Evolutionary conservation across 2,888 invertebrate species (phyloP).

Genomic region (Sicus ferrugineus): DNA sequence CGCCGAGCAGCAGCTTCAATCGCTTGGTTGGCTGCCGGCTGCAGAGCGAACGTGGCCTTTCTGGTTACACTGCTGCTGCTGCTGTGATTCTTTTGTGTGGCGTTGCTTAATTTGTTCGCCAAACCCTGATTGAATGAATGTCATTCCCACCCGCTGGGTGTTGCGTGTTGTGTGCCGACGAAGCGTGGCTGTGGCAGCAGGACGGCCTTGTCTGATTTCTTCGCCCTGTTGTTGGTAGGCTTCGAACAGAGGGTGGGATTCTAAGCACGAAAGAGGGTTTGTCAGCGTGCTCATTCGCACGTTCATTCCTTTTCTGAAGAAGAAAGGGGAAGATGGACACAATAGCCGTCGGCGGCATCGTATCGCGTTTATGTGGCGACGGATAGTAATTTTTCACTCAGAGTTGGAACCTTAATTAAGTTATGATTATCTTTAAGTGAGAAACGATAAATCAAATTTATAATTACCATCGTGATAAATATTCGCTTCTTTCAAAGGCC

Average conservation of each 20-base stretch:
- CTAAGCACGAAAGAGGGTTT: background rate
- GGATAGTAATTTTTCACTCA: too few species aligned
- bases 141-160: constrained; percentile 35
- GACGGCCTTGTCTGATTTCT: background rate
- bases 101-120: constrained; percentile 28
- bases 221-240: background rate
- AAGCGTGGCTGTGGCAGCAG: background rate
- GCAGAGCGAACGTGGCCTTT: too few species aligned
- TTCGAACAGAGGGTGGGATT: constrained; percentile 12
- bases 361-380: too few species aligned
- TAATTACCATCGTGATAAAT: too few species aligned
- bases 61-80: background rate
- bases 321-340: constrained; percentile 1
- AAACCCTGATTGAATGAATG: constrained; percentile 38
- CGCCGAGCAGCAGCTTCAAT: constrained; percentile 16
- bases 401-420: too few species aligned
- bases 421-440: too few species aligned
- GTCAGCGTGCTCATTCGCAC: background rate
- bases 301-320: background rate
- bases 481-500: too few species aligned
- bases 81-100: background rate
- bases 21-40: constrained; percentile 29
- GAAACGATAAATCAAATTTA: too few species aligned
- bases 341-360: too few species aligned
- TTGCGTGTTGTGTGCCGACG: background rate